These are phyloP conservation scores for Cylindroiulus punctatus DNA, from an alignment of 2,888 invertebrate genomes.

Conservation along the genomic window DNA sequence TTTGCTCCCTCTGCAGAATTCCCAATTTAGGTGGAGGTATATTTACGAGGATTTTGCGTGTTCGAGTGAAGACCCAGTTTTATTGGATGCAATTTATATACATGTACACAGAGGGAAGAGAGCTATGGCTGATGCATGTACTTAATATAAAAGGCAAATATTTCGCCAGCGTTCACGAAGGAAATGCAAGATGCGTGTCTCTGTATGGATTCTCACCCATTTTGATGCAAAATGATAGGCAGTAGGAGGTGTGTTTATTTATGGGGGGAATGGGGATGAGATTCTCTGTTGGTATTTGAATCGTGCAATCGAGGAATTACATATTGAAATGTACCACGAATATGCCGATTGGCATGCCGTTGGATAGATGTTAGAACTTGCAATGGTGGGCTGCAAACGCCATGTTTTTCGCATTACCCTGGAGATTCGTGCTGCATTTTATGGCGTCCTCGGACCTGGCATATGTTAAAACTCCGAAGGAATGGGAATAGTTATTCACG, in stretches of 20 bases:
- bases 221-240: not conserved
- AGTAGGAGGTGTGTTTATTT: not conserved
- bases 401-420: not conserved
- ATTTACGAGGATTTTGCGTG: slow-evolving; percentile 39
- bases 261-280: not conserved
- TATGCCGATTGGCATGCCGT: not conserved
- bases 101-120: not conserved
- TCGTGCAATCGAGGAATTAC: slow-evolving; percentile 2
- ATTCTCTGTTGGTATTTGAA: not conserved
- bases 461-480: too few relatives aligned
- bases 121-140: not conserved
- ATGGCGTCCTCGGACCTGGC: too few relatives aligned
- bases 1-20: not conserved
- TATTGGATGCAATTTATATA: not conserved
- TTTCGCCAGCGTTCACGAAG: not conserved
- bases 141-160: slow-evolving; percentile 28
- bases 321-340: not conserved
- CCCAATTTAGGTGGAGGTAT: not conserved
- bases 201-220: not conserved
- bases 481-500: too few relatives aligned
- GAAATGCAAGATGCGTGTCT: not conserved
- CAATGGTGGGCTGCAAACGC: not conserved
- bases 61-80: not conserved
- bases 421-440: not conserved
- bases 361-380: not conserved